Conservation (phyloP, 2,888 invertebrate genomes). For the Zele albiditarsus region DNA sequence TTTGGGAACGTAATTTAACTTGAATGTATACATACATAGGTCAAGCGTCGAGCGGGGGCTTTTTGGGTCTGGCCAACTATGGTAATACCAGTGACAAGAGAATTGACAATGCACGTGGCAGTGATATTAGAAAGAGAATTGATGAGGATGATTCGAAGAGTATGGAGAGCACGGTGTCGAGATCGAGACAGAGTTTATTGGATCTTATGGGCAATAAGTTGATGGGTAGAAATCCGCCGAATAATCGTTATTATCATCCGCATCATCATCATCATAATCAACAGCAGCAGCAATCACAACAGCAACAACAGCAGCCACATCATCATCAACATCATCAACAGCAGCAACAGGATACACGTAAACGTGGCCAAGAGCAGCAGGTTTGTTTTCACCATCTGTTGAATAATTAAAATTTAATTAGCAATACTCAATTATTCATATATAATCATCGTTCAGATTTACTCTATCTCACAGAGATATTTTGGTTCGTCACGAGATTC, state of each 20-base stretch:
- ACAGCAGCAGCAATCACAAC: constrained; percentile 44
- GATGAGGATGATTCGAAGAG: constrained; percentile 67
- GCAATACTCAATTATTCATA: background rate
- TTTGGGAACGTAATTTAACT: background rate
- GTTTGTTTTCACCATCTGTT: background rate
- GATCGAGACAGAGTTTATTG: constrained; percentile 68
- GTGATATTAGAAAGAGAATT: constrained; percentile 20
- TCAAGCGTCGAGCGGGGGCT: constrained; percentile 28
- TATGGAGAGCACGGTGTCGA: constrained; percentile 65
- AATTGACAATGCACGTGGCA: constrained; percentile 21
- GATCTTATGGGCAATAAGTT: constrained; percentile 70
- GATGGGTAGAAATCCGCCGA: constrained; percentile 68
- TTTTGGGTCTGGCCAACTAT: constrained; percentile 25
- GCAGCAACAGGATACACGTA: background rate
- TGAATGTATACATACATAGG: constrained; percentile 16
- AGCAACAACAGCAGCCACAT: constrained; percentile 59
- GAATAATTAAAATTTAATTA: background rate
- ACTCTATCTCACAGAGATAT: constrained; percentile 76
- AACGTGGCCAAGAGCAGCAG: constrained; percentile 37
- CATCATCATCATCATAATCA: constrained; percentile 67
- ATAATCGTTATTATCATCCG: constrained; percentile 68
- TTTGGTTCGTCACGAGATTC: constrained; percentile 84
- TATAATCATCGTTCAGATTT: constrained; percentile 59
- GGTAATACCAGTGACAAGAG: constrained; percentile 23
- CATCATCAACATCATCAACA: constrained; percentile 63